Evolutionary conservation across 2,888 invertebrate species (phyloP), one percentile per base, ranked within the genome.

Genomic region (Drosophila villosipedis): DNA sequence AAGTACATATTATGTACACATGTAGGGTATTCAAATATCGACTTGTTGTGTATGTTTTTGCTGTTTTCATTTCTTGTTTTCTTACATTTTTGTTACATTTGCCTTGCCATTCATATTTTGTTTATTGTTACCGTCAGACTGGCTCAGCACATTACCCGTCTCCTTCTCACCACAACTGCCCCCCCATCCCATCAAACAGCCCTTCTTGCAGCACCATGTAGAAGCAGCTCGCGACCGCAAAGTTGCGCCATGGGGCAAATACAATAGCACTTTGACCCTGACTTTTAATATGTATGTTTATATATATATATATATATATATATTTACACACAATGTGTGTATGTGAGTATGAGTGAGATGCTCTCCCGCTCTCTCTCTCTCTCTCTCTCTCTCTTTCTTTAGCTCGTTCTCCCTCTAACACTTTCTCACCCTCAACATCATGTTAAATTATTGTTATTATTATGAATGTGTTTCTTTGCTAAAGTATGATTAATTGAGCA

Each of bases 201-300:
- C 12, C 6, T 28, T 22, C 55, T 16, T 55, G 16, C 49, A 31
- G 30, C 58, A 57, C 33, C 3, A 57, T 35, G 43, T 43, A 55
- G 14, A 6, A 35, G 25, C 63, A 37, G 39, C 49, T 47, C 53
- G 62, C 59, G 71, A 57, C 63, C 67, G 63, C 63, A 68, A 63
- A 73, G 73, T 77, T 77, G 77, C 77, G 78, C 78, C 78, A 78
- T 77, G 68, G 65, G 68, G 68, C 73, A 68, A 77, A 78, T 73
- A 88, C 84, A 85, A 85, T 83, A 79, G 82, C 89, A 81, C 82
- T 85, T 88, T 88, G 84, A 85, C 84, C 84, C 84, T 85, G 84
- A 85, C 89, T 85, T 85, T 85, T 82, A 81, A 88, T 85, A 77
- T 83, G 16, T 47, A 47, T 35, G 35, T 14, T 4, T 35, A 35